Conservation (phyloP, 2,797 vertebrate genomes). For the Pangasius krempfi region DNA sequence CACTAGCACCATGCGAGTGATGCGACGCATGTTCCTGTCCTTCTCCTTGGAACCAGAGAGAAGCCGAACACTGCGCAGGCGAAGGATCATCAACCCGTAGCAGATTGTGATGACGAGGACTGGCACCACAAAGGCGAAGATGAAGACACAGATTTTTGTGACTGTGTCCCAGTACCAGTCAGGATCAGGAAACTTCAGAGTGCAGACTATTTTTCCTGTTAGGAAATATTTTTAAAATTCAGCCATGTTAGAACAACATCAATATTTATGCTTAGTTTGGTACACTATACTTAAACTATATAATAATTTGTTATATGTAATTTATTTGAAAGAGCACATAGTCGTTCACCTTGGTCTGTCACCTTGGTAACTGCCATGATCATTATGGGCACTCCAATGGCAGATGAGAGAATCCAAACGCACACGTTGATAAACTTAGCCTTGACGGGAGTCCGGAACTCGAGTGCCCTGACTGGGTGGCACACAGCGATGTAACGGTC, state of each 20-base stretch:
- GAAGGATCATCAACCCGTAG: constrained; percentile 92
- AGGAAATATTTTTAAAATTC: constrained; percentile 17
- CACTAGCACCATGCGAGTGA: constrained; percentile 94
- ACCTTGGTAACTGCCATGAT: constrained; percentile 87
- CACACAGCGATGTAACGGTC: constrained; percentile 93
- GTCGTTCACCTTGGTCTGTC: constrained; percentile 74
- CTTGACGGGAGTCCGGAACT: constrained; percentile 88
- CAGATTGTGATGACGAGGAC: constrained; percentile 92
- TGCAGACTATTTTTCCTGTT: constrained; percentile 83
- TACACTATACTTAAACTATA: neutral
- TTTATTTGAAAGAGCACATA: neutral
- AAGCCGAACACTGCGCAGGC: constrained; percentile 87
- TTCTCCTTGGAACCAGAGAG: constrained; percentile 94
- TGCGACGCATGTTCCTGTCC: constrained; percentile 89
- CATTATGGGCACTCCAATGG: constrained; percentile 90
- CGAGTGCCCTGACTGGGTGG: constrained; percentile 88
- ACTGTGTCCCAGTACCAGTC: constrained; percentile 94
- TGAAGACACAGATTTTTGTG: constrained; percentile 94
- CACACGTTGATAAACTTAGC: constrained; percentile 93
- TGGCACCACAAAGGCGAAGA: constrained; percentile 91
- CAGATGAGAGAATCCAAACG: constrained; percentile 90
- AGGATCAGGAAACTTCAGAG: constrained; percentile 87
- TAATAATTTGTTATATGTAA: neutral
- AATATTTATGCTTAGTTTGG: neutral
- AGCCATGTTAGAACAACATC: neutral